Evolutionary conservation across 2,888 invertebrate species (phyloP).

Genomic region (Atethmia centrago): DNA sequence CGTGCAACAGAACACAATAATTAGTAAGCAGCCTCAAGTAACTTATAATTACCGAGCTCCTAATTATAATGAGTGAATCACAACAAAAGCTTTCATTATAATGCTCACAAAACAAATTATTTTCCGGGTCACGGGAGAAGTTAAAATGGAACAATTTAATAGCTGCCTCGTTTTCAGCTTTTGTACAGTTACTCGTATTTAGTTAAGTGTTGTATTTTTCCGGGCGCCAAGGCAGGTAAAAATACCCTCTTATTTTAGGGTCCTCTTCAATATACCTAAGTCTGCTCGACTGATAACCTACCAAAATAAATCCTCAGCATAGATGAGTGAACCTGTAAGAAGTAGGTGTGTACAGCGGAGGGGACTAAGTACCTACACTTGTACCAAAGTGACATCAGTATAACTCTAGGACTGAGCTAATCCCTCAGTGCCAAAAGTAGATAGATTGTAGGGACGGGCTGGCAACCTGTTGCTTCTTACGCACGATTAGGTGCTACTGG

Average conservation of each 20-base stretch:
- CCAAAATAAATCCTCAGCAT: constrained; percentile 33
- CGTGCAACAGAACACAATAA: constrained; percentile 46
- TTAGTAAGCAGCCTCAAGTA: constrained; percentile 41
- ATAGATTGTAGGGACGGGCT: not conserved
- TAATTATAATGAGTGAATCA: constrained; percentile 59
- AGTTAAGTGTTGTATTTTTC: constrained; percentile 20
- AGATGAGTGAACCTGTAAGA: constrained; percentile 11
- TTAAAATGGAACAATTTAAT: constrained; percentile 41
- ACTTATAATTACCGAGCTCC: constrained; percentile 49
- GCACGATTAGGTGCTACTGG: constrained; percentile 7
- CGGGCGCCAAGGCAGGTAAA: not conserved
- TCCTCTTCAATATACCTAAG: not conserved
- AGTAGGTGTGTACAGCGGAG: not conserved
- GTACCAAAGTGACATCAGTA: not conserved
- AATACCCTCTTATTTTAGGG: not conserved
- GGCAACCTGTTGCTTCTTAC: constrained; percentile 41
- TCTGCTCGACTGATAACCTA: constrained; percentile 7
- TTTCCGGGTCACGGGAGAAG: constrained; percentile 48
- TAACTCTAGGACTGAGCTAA: not conserved
- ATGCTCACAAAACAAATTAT: constrained; percentile 45
- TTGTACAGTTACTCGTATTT: constrained; percentile 38
- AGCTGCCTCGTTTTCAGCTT: constrained; percentile 20
- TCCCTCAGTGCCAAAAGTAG: not conserved
- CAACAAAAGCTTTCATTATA: constrained; percentile 58
- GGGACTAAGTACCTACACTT: not conserved